Evolutionary conservation across 2,797 vertebrate genomes (phyloP), one percentile per base, ranked within the genome.

Genomic region (Eurystomus glaucurus): DNA sequence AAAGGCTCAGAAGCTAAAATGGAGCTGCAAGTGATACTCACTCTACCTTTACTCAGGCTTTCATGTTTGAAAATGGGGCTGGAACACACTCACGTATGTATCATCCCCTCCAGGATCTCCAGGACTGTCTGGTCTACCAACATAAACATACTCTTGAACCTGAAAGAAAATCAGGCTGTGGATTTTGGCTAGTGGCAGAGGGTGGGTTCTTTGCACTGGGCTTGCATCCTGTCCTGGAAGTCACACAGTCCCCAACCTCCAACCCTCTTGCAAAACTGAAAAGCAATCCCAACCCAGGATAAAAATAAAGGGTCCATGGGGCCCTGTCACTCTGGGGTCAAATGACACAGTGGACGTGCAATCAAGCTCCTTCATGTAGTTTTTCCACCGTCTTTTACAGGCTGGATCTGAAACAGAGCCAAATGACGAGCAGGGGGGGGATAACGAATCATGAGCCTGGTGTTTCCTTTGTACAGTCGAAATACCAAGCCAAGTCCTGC

Each of bases 201-300:
- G 64, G 81, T 74, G 78, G 33, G 55, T 61, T 93, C 78, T 75
- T 52, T 45, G 26, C 64, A 79, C 92, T 14, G 57, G 69, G 57
- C 61, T 88, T 66, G 65, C 79, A 85, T 95, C 89, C 84, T 93
- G 70, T 46, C 74, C 91, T 97, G 87, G 81, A 92, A 94, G 81
- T 79, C 84, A 71, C 86, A 28, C 28, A 79, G 64, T 83, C 85
- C 81, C 89, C 78, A 80, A 0, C 21, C 51, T 82, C 86, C 84
- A 87, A 25, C 43, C 60, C 6, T 31, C 66, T 74, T 85, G 55
- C 94, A 87, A 87, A 79, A 64, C 48, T 22, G 45, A 83, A 77
- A 88, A 96, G 51, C 88, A 91, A 15, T 88, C 52, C 54, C 58
- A 91, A 84, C 31, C 28, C 35, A 37, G 69, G 75, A 80, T 83